These are phyloP conservation scores for Laticauda laticaudata DNA, from an alignment of 2,113 vertebrate genomes.

Conservation along the genomic window DNA sequence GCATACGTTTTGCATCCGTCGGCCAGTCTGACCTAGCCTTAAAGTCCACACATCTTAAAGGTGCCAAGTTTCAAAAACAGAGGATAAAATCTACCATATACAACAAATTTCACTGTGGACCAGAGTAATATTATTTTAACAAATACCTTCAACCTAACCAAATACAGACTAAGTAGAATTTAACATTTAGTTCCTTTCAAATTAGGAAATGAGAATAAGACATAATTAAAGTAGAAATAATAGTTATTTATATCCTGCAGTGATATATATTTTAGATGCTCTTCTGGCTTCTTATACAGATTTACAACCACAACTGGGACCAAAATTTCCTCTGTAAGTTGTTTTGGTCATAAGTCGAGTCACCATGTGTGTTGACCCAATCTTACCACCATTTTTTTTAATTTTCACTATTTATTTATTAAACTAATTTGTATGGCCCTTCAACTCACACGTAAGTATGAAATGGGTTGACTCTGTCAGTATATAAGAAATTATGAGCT, in stretches of 20 bases:
- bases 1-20: too few species aligned
- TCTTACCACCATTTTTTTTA: too few species aligned
- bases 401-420: too few species aligned
- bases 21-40: too few species aligned
- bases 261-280: neutral
- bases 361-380: too few species aligned
- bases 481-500: too few species aligned
- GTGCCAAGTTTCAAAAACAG: neutral
- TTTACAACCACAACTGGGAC: too few species aligned
- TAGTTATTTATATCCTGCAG: neutral
- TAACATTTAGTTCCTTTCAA: neutral
- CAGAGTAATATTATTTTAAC: neutral
- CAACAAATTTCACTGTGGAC: neutral
- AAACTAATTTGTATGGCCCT: too few species aligned
- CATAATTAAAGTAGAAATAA: too few species aligned
- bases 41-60: neutral
- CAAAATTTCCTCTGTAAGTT: too few species aligned
- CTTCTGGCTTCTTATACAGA: neutral
- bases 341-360: too few species aligned
- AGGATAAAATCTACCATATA: neutral
- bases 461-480: neutral
- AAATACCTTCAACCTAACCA: neutral
- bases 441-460: too few species aligned
- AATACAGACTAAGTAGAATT: neutral
- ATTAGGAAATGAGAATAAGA: neutral